These are phyloP conservation scores for Callaeas wilsoni DNA, from an alignment of 2,113 vertebrate genomes.

Conservation along the genomic window DNA sequence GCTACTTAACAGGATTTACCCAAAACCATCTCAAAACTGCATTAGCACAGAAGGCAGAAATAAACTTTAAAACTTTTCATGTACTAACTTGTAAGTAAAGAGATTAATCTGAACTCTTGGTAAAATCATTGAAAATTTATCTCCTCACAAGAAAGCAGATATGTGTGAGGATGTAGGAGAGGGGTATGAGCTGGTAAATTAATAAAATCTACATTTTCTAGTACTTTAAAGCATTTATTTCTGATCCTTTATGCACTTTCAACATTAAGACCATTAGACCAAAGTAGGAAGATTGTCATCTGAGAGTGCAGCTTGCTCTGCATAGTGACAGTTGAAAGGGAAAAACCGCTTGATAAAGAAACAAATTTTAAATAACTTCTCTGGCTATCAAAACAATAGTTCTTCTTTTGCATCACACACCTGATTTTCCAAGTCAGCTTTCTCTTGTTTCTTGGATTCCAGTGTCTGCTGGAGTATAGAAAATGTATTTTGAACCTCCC, in stretches of 20 bases:
- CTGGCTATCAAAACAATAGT: not conserved
- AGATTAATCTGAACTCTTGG: not conserved
- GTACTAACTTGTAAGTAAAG: not conserved
- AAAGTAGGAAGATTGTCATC: not conserved
- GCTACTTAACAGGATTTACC: not conserved
- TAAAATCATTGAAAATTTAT: not conserved
- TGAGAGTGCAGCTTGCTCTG: not conserved
- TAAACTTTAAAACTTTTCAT: not conserved
- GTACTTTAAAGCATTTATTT: not conserved
- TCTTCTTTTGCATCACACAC: constrained; percentile 45
- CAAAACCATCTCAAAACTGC: not conserved
- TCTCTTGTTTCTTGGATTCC: constrained; percentile 83
- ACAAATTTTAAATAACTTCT: not conserved
- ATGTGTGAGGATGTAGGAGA: not conserved
- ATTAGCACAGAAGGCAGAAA: not conserved
- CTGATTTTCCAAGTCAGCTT: constrained; percentile 85
- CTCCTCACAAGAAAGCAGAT: not conserved
- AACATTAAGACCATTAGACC: not conserved
- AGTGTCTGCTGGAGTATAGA: constrained; percentile 76
- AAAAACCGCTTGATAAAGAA: not conserved
- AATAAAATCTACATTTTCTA: not conserved
- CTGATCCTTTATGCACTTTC: not conserved
- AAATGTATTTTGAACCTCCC: constrained; percentile 83
- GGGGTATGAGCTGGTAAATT: not conserved
- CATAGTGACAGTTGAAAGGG: not conserved